Evolutionary conservation across 2,888 invertebrate genomes (phyloP).

Genomic region (Nasonia oneida): DNA sequence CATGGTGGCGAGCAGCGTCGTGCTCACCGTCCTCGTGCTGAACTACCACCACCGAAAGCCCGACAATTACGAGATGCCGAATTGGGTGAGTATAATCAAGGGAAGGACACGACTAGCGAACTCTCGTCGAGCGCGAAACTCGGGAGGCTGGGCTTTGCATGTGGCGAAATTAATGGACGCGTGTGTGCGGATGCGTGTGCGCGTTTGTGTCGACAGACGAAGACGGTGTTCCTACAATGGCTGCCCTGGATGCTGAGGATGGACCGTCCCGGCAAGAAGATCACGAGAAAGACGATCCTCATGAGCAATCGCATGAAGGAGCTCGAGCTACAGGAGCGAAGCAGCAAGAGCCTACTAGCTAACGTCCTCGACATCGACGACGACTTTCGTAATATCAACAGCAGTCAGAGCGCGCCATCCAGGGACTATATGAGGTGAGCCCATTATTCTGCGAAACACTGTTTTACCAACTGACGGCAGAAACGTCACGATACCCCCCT

Average conservation of each 20-base stretch:
- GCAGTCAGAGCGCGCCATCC: conserved; percentile 74
- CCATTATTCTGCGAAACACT: not conserved
- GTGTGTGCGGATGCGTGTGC: not conserved
- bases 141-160: not conserved
- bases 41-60: conserved; percentile 98
- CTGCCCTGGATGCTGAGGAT: conserved; percentile 97
- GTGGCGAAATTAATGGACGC: not conserved
- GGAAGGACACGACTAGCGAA: not conserved
- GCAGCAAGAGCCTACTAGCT: conserved; percentile 95
- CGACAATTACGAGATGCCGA: conserved; percentile 97
- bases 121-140: not conserved
- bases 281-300: conserved; percentile 93
- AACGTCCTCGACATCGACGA: conserved; percentile 98
- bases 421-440: conserved; percentile 71
- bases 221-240: conserved; percentile 97
- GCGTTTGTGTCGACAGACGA: conserved; percentile 84
- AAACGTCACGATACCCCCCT: not conserved
- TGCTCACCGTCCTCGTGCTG: conserved; percentile 96
- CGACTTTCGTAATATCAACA: conserved; percentile 90
- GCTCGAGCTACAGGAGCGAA: conserved; percentile 94
- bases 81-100: conserved; percentile 89
- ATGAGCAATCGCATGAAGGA: conserved; percentile 96
- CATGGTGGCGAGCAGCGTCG: conserved; percentile 99
- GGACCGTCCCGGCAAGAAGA: conserved; percentile 97
- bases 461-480: too few relatives aligned